Conservation (phyloP, 2,113 vertebrate genomes). For the Nibea albiflora region DNA sequence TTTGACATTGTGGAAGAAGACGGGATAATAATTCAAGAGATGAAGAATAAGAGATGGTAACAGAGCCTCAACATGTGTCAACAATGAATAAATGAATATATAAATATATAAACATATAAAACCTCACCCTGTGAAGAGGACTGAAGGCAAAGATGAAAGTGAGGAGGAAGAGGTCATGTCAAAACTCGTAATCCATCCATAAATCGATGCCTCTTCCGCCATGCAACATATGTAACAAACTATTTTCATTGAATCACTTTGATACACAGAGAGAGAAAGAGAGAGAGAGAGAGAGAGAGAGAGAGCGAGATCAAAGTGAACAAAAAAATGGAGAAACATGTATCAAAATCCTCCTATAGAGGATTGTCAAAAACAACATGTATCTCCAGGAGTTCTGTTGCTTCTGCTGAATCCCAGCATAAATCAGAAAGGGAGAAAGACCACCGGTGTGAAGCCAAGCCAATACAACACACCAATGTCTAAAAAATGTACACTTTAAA, state of each 20-base stretch:
- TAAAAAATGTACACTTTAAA: neutral
- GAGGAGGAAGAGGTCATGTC: conserved; percentile 14
- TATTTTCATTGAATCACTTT: conserved; percentile 11
- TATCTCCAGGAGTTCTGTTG: neutral
- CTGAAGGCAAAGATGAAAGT: conserved; percentile 34
- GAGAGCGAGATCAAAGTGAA: conserved; percentile 6
- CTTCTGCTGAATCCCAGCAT: neutral
- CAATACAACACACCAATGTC: neutral
- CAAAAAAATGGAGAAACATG: neutral
- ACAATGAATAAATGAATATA: neutral
- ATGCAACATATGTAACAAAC: neutral
- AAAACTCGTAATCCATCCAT: conserved; percentile 25
- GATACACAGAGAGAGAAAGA: neutral
- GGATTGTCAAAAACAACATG: neutral
- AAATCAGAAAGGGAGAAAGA: neutral
- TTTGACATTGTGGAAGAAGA: neutral
- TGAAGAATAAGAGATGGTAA: neutral
- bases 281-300: no score
- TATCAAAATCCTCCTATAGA: neutral
- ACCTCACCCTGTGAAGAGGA: neutral
- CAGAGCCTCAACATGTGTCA: neutral
- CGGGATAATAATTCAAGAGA: neutral
- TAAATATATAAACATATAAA: neutral
- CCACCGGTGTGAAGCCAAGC: no score
- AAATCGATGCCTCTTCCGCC: conserved; percentile 6